Evolutionary conservation across 2,113 vertebrate genomes (phyloP).

Genomic region (Dicerorhinus sumatrensis): DNA sequence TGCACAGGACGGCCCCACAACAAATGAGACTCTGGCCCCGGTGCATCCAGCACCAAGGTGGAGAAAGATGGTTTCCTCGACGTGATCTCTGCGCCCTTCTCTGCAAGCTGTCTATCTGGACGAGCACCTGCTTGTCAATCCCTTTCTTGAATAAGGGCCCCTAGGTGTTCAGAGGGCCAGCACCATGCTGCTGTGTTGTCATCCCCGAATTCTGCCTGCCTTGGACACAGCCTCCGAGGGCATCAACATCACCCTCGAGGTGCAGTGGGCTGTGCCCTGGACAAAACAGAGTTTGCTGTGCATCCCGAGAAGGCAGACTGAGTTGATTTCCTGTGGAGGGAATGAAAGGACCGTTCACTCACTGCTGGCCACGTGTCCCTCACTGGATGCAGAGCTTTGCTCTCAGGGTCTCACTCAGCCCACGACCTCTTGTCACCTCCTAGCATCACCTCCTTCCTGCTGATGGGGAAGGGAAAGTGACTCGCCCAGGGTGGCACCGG

Average conservation of each 20-base stretch:
- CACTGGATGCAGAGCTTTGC: rapidly evolving
- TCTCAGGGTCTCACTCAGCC: rapidly evolving
- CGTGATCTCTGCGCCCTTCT: not conserved
- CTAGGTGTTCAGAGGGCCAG: too few species aligned
- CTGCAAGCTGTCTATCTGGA: rapidly evolving
- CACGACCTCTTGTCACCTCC: rapidly evolving
- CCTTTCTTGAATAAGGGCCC: not conserved
- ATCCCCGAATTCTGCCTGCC: too few species aligned
- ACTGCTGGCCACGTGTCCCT: rapidly evolving
- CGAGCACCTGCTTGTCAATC: not conserved
- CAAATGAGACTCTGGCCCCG: rapidly evolving
- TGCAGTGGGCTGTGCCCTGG: too few species aligned
- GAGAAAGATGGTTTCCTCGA: too few species aligned
- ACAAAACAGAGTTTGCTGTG: rapidly evolving
- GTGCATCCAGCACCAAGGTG: rapidly evolving
- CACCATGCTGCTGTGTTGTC: too few species aligned
- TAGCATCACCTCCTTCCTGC: not conserved
- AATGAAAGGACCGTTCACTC: rapidly evolving
- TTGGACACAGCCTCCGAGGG: rapidly evolving
- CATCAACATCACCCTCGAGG: too few species aligned
- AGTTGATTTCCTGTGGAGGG: rapidly evolving
- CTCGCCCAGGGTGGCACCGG: too few species aligned
- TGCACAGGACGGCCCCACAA: not conserved
- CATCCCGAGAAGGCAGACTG: not conserved
- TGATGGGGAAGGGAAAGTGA: too few species aligned